Conservation (phyloP, 2,113 vertebrate species). For the Mus pahari region DNA sequence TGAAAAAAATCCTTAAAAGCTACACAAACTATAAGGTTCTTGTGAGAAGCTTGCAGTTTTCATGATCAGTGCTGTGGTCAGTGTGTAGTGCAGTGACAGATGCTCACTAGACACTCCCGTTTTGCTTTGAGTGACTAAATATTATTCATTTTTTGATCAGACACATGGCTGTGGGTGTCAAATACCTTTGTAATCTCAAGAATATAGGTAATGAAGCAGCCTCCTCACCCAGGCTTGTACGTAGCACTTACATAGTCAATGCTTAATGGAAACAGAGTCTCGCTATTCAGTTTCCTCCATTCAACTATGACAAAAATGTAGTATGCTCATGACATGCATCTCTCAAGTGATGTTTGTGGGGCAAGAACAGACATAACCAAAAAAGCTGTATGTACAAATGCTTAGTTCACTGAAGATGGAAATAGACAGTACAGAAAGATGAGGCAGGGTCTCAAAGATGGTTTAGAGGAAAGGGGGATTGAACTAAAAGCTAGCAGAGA, state of each 20-base stretch:
- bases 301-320: not conserved
- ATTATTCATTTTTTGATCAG: slow-evolving; percentile 38
- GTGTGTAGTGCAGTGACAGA: not conserved
- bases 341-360: not conserved
- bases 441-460: not conserved
- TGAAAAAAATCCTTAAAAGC: slow-evolving; percentile 18
- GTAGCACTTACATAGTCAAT: not conserved
- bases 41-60: slow-evolving; percentile 4
- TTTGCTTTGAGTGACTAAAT: slow-evolving; percentile 34
- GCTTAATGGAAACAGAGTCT: not conserved
- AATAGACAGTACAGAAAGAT: not conserved
- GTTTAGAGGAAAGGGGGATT: slow-evolving; percentile 20
- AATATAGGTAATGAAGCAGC: not conserved
- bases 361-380: not conserved
- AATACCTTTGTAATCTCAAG: not conserved
- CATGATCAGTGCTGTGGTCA: not conserved
- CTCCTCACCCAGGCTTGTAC: not conserved
- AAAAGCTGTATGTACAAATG: not conserved
- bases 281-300: not conserved
- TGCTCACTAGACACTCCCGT: not conserved
- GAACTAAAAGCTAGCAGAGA: not conserved
- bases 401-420: not conserved
- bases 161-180: not conserved
- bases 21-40: not conserved
- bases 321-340: not conserved